Evolutionary conservation across 2,797 vertebrate genomes (phyloP), one percentile per base, ranked within the genome.

Genomic region (Bucorvus abyssinicus): DNA sequence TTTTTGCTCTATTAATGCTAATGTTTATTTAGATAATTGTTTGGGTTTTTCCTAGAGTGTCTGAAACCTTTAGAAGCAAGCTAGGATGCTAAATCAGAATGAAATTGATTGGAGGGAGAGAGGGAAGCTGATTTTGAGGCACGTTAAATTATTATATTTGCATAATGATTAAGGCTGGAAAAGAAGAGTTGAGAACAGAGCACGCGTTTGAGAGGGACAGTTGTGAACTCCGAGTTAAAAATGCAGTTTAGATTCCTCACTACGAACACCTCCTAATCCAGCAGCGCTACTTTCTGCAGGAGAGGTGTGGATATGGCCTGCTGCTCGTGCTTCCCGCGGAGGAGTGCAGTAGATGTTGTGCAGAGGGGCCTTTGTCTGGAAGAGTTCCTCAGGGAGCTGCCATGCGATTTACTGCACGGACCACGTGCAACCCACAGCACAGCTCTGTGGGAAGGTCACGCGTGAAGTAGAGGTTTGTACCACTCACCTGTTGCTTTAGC

Each of bases 321-420:
- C 55, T 57, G 34, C 44, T 36, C 0, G 0, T 16, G 24, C 64
- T 38, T 59, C 34, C 61, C 2, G 0, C 3, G 1, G 81, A 61
- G 57, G 10, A 27, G 18, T 7, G 6, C 20, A 10, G 47, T 8
- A 9, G 45, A 1, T 32, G 2, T 0, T n/a, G 4, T 29, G 12
- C 23, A 4, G 0, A 7, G 55, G 38, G 63, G 5, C 38, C 14
- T 34, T 59, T 52, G 14, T 11, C n/a, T 52, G 29, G 56, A 45
- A 27, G 32, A 8, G 56, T 8, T 93, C 53, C 36, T 60, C 6
- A 4, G 38, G 14, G 53, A 59, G 27, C 34, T 36, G 10, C 74
- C 2, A 2, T 6, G 60, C 0, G 1, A 56, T 47, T 61, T 24
- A 4, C 7, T 6, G 16, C 61, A 49, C 0, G 5, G 34, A n/a